These are phyloP conservation scores for Agriopis aurantiaria DNA, from an alignment of 2,888 invertebrate genomes.

Conservation along the genomic window DNA sequence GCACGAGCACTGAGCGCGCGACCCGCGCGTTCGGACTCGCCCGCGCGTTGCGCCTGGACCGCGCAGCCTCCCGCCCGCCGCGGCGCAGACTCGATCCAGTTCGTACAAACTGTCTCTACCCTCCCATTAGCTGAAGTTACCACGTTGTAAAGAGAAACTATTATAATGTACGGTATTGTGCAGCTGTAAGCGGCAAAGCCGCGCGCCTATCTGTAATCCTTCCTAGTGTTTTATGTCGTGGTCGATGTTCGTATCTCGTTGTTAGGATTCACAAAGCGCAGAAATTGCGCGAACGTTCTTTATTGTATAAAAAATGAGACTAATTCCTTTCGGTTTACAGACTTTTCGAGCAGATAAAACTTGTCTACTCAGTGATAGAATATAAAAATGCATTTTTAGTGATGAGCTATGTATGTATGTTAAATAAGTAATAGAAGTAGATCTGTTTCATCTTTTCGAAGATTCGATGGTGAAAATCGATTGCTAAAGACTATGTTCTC, in stretches of 20 bases:
- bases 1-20: slow-evolving; percentile 78
- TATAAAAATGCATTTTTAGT: slow-evolving; percentile 85
- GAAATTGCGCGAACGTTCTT: slow-evolving; percentile 52
- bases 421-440: slow-evolving; percentile 79
- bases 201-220: slow-evolving; percentile 79
- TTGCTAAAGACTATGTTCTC: slow-evolving; percentile 84
- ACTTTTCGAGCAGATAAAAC: slow-evolving; percentile 86
- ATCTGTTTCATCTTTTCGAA: slow-evolving; percentile 86
- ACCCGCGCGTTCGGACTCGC: slow-evolving; percentile 46
- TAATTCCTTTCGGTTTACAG: slow-evolving; percentile 76
- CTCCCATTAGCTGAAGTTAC: slow-evolving; percentile 80
- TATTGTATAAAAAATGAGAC: slow-evolving; percentile 68
- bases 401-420: slow-evolving; percentile 81
- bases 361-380: slow-evolving; percentile 84
- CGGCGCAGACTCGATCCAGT: slow-evolving; percentile 49
- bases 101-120: slow-evolving; percentile 79
- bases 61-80: slow-evolving; percentile 49
- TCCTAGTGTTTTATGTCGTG: slow-evolving; percentile 80
- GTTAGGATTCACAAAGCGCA: slow-evolving; percentile 59
- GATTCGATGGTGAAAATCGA: slow-evolving; percentile 82
- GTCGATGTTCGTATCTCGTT: slow-evolving; percentile 64
- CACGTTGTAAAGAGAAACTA: slow-evolving; percentile 78
- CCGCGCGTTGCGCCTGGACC: slow-evolving; percentile 64
- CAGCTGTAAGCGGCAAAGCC: slow-evolving; percentile 82
- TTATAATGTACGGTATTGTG: slow-evolving; percentile 75